Conservation (phyloP, 2,888 invertebrate species). For the Drosophila pegasa region DNA sequence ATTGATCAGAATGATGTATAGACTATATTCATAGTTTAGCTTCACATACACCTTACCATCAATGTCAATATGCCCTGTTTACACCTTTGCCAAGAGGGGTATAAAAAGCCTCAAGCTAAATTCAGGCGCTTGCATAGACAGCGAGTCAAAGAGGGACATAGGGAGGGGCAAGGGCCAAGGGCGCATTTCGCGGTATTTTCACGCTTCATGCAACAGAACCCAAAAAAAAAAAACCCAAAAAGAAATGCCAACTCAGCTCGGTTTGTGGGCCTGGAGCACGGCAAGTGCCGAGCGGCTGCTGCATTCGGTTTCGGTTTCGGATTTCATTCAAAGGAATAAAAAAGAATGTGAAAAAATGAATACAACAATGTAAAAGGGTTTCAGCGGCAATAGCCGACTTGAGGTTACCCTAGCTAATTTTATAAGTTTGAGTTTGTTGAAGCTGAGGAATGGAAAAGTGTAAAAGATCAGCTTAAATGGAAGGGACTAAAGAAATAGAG, state of each 20-base stretch:
- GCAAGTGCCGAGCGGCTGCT: conserved; percentile 48
- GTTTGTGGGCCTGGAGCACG: conserved; percentile 24
- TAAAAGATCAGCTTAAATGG: not conserved
- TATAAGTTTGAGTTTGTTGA: not conserved
- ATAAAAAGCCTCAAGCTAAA: conserved; percentile 26
- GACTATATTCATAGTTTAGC: not conserved
- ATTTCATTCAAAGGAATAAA: conserved; percentile 81
- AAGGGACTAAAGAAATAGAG: too few species aligned
- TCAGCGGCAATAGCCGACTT: not conserved
- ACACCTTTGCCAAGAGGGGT: not conserved
- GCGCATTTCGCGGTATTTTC: conserved; percentile 83
- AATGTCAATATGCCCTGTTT: not conserved
- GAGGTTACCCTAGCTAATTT: not conserved
- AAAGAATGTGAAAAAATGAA: conserved; percentile 7
- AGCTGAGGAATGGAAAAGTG: not conserved
- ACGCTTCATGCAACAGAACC: conserved; percentile 74
- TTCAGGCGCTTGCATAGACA: conserved; percentile 21
- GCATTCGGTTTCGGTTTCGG: conserved; percentile 57
- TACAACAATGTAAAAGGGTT: conserved; percentile 6
- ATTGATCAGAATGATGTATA: too few species aligned
- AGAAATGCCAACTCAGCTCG: conserved; percentile 1
- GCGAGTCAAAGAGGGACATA: conserved; percentile 2
- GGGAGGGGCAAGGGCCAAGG: conserved; percentile 27
- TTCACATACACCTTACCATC: too few species aligned
- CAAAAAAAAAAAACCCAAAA: conserved; percentile 4